Evolutionary conservation across 2,797 vertebrate species (phyloP), one percentile per base, ranked within the genome.

Genomic region (Potorous gilbertii): DNA sequence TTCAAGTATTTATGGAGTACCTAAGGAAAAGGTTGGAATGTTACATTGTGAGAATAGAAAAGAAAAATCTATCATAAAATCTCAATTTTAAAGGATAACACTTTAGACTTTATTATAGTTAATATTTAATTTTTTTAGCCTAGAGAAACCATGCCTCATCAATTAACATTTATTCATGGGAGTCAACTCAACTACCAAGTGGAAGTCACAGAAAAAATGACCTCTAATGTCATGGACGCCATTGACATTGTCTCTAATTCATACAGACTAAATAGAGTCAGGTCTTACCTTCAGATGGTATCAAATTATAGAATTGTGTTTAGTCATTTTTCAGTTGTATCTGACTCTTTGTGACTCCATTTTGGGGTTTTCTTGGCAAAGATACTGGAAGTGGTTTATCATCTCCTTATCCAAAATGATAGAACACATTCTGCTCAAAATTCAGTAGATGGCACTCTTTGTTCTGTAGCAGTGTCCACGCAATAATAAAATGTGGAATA

Each of bases 391-490:
- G n/a, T 9, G 16, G 6, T 74, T 40, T 40, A n/a, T 5, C n/a
- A 40, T 40, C 24, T 40, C 66, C 66, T 74, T 74, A 16, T 74
- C 28, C 66, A 40, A 62, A 59, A 40, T 6, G 21, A 93, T 56
- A 91, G 91, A 56, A 91, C 94, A 95, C 34, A 92, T 95, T 97
- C 81, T 81, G 81, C 5, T 62, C 94, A 55, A 90, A 2, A 56
- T 92, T 96, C 98, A 94, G 96, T 97, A 98, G 97, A 93, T 97
- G 98, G 97, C 94, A 57, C 97, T 97, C 95, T 94, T 98, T 96
- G 93, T 90, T 97, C 74, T 97, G 95, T 95, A 93, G 95, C 95
- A 46, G 24, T 54, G 0, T 50, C 87, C 96, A 93, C 91, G 34
- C 16, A 90, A 2, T 40, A 90, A 1, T 50, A 93, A 56, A 1